These are phyloP conservation scores for Clarias pachynema DNA, from an alignment of 2,797 vertebrate genomes.

Conservation along the genomic window DNA sequence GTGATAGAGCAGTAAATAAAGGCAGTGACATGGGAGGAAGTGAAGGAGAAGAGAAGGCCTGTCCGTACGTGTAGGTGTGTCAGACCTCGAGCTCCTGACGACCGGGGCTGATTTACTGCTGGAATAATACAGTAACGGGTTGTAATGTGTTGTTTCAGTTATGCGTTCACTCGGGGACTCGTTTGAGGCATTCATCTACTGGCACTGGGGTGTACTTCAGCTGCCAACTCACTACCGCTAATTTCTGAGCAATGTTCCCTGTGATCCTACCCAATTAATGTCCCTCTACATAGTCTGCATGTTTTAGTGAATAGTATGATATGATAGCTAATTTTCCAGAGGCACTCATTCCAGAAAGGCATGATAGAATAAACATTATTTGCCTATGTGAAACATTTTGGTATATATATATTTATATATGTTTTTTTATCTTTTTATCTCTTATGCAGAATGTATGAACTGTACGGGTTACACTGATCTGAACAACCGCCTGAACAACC, in stretches of 20 bases:
- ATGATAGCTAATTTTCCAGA: not conserved
- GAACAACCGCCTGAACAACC: conserved; percentile 52
- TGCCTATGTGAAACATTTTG: not conserved
- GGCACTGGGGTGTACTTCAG: conserved; percentile 5
- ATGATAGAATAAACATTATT: not conserved
- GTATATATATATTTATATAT: not conserved
- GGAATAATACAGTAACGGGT: conserved; percentile 33
- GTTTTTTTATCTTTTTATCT: not conserved
- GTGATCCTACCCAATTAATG: conserved; percentile 71
- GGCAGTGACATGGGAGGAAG: conserved; percentile 1
- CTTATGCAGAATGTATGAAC: conserved; percentile 59
- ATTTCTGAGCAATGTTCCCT: conserved; percentile 21
- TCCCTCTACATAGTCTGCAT: not conserved
- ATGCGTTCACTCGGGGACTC: conserved; percentile 30
- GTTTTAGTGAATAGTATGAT: conserved; percentile 4
- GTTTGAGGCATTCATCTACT: conserved; percentile 30
- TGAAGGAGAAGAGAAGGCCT: conserved; percentile 11
- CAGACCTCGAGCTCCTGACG: not conserved
- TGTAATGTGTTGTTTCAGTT: conserved; percentile 31
- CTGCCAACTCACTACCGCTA: conserved; percentile 22
- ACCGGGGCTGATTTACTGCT: conserved; percentile 29
- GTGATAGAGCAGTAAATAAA: conserved; percentile 13
- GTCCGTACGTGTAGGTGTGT: conserved; percentile 21
- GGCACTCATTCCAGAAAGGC: not conserved
- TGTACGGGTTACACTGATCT: conserved; percentile 56